phyloP scores from a whole-genome alignment of 1,140 invertebrate species.

The Cherax quadricarinatus region DNA sequence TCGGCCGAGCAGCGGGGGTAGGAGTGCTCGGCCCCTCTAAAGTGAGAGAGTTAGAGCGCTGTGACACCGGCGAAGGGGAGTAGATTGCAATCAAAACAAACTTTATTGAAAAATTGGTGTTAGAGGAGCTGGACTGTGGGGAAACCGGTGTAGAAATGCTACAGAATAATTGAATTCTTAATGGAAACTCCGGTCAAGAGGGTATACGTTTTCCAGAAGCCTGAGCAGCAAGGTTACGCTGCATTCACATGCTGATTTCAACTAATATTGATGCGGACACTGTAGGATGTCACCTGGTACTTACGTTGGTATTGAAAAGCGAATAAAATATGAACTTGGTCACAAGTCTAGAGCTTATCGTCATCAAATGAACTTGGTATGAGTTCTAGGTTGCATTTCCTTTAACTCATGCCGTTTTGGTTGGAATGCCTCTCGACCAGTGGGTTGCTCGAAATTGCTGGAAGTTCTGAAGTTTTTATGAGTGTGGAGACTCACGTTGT shows the following conservation, averaged over 20 bases:
- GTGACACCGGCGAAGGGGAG: neutral
- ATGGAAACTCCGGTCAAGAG: constrained; percentile 12
- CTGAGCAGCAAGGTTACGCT: neutral
- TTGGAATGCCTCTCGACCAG: no score
- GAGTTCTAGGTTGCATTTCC: no score
- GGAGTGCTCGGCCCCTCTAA: neutral
- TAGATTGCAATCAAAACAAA: constrained; percentile 50
- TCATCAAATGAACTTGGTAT: no score
- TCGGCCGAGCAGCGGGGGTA: neutral
- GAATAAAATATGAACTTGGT: no score
- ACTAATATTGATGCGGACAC: no score
- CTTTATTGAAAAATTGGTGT: constrained; percentile 54
- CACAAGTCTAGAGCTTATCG: no score
- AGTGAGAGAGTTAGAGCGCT: constrained; percentile 21
- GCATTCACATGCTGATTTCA: neutral
- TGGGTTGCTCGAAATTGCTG: no score
- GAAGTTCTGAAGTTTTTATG: no score
- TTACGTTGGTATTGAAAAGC: no score
- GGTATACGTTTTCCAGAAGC: neutral
- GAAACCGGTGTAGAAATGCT: neutral
- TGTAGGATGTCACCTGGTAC: no score
- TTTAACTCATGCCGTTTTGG: no score
- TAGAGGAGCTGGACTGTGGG: constrained; percentile 15
- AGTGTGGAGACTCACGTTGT: no score
- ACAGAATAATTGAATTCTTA: constrained; percentile 40